These are phyloP conservation scores for Lepidonotus clava DNA, from an alignment of 2,888 invertebrate species.

Conservation along the genomic window DNA sequence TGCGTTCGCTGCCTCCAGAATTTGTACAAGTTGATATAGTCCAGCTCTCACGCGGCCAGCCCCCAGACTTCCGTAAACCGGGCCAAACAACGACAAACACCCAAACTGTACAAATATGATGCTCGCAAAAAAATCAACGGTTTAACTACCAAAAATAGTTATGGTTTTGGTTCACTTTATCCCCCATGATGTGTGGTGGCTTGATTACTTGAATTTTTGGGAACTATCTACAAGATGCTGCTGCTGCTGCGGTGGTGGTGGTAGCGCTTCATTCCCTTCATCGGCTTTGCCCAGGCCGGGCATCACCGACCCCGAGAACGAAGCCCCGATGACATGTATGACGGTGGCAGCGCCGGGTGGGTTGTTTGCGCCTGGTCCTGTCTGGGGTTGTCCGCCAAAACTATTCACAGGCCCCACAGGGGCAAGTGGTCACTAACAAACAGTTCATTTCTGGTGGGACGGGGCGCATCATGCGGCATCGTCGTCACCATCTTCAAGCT, in stretches of 20 bases:
- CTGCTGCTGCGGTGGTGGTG: neutral
- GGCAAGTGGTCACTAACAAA: conserved; percentile 43
- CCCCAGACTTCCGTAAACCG: neutral
- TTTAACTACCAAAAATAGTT: conserved; percentile 39
- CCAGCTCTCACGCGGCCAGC: neutral
- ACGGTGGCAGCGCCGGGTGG: conserved; percentile 24
- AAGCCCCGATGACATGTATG: neutral
- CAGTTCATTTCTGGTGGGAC: neutral
- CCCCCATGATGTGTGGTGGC: neutral
- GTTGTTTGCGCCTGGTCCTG: conserved; percentile 40
- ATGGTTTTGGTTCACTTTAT: neutral
- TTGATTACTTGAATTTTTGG: neutral
- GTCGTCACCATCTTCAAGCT: conserved; percentile 61
- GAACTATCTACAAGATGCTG: conserved; percentile 46
- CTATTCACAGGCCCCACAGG: conserved; percentile 17
- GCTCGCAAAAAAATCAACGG: neutral
- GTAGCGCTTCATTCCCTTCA: neutral
- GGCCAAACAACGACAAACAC: conserved; percentile 48
- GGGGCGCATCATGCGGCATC: conserved; percentile 53
- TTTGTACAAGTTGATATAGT: conserved; percentile 46
- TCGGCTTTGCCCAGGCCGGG: neutral
- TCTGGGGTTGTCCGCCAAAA: conserved; percentile 29
- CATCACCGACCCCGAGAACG: neutral
- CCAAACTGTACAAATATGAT: conserved; percentile 48
- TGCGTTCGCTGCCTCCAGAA: conserved; percentile 47